Evolutionary conservation across 2,888 invertebrate species (phyloP).

Genomic region (Drosophila nigricruria): DNA sequence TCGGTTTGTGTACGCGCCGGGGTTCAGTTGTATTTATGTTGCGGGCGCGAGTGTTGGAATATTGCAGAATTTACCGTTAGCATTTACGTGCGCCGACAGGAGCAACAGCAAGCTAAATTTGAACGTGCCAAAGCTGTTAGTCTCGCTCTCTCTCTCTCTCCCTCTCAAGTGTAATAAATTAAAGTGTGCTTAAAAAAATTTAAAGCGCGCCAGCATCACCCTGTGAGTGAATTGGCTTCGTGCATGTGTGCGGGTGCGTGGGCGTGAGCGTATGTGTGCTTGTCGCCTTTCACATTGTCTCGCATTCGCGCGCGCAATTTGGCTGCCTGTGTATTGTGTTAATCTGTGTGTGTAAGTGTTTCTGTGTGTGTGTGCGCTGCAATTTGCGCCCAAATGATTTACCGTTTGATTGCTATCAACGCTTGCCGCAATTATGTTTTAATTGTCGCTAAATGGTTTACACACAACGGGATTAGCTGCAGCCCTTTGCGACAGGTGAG

Average conservation of each 20-base stretch:
- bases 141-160: neutral
- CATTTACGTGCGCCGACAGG: constrained; percentile 47
- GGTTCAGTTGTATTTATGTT: constrained; percentile 15
- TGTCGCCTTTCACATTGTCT: constrained; percentile 42
- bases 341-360: constrained; percentile 9
- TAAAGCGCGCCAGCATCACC: constrained; percentile 42
- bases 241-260: neutral
- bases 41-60: neutral
- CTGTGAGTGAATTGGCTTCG: constrained; percentile 7
- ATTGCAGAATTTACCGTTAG: constrained; percentile 32
- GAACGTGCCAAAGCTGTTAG: constrained; percentile 38
- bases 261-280: constrained; percentile 11
- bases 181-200: constrained; percentile 50
- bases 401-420: constrained; percentile 70
- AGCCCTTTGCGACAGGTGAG: constrained; percentile 51
- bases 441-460: constrained; percentile 77
- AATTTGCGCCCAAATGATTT: constrained; percentile 68
- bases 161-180: constrained; percentile 52
- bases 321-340: constrained; percentile 17
- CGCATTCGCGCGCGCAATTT: constrained; percentile 59
- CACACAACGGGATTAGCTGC: constrained; percentile 73
- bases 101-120: constrained; percentile 31
- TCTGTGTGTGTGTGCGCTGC: constrained; percentile 37
- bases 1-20: constrained; percentile 42
- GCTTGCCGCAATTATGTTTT: constrained; percentile 76